Percentiles rank a stretch among this genome's conserved stretches.
phyloP scores from a whole-genome alignment of 2,888 invertebrate species.

The Agonopterix heracliana region DNA sequence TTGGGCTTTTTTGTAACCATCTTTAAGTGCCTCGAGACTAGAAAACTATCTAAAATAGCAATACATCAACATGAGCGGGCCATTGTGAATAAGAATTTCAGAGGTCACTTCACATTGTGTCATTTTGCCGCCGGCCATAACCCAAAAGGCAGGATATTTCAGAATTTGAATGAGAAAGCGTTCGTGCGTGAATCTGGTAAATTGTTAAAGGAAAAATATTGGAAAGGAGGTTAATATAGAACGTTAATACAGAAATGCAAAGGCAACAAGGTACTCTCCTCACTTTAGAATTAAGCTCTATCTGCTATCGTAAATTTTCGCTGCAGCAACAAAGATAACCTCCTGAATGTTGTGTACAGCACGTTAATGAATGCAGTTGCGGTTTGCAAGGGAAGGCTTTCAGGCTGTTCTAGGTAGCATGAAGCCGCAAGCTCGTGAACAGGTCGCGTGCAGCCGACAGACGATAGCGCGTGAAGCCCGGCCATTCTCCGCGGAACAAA shows the following conservation, averaged over 20 bases:
- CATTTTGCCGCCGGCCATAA: too few species aligned
- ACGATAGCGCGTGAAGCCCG: slow-evolving; percentile 44
- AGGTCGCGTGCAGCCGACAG: slow-evolving; percentile 50
- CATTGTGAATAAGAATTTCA: slow-evolving; percentile 1
- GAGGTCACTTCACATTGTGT: background rate
- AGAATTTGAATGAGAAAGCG: too few species aligned
- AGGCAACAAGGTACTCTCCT: too few species aligned
- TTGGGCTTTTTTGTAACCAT: slow-evolving; percentile 34
- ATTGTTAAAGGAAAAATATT: background rate
- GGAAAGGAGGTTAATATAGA: background rate
- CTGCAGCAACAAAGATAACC: slow-evolving; percentile 17
- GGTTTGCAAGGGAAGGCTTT: slow-evolving; percentile 25
- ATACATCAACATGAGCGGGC: background rate
- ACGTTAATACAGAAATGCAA: too few species aligned
- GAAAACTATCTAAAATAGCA: slow-evolving; percentile 4
- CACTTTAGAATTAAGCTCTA: background rate
- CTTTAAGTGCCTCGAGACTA: slow-evolving; percentile 30
- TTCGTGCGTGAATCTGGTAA: too few species aligned
- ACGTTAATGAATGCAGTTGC: slow-evolving; percentile 29
- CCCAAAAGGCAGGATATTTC: too few species aligned
- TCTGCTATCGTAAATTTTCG: slow-evolving; percentile 13
- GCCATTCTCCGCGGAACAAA: slow-evolving; percentile 61
- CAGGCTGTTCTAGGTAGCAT: slow-evolving; percentile 28
- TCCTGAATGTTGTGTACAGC: slow-evolving; percentile 16
- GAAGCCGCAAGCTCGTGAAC: slow-evolving; percentile 36